phyloP scores from a whole-genome alignment of 1,140 invertebrate genomes.

The Trinorchestia longiramus region DNA sequence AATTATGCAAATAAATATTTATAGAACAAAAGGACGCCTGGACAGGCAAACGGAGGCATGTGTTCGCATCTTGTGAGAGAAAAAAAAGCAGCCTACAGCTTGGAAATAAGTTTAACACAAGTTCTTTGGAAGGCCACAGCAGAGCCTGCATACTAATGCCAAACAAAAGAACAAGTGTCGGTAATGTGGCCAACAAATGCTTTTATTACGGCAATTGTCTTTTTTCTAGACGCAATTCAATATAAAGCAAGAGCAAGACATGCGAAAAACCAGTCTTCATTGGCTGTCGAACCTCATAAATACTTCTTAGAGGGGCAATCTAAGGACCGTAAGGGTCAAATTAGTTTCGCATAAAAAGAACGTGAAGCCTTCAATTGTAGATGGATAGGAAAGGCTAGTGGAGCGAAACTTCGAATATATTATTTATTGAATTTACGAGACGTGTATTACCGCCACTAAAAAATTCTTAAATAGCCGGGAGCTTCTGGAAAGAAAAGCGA shows the following conservation, averaged over 20 bases:
- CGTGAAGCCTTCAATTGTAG: slow-evolving; percentile 42
- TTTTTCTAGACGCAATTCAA: slow-evolving; percentile 11
- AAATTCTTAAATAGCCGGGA: slow-evolving; percentile 19
- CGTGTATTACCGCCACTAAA: slow-evolving; percentile 19
- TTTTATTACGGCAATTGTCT: slow-evolving; percentile 48
- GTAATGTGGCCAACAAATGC: slow-evolving; percentile 53
- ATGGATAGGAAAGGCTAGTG: slow-evolving; percentile 38
- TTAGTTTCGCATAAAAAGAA: slow-evolving; percentile 35
- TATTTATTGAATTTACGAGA: slow-evolving; percentile 20
- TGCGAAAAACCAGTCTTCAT: slow-evolving; percentile 32
- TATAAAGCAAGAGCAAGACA: slow-evolving; percentile 35
- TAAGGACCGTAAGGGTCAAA: not conserved
- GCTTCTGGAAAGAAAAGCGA: slow-evolving; percentile 17
- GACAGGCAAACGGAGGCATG: not conserved
- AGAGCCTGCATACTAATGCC: slow-evolving; percentile 45
- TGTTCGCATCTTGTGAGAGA: not conserved
- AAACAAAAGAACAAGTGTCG: slow-evolving; percentile 35
- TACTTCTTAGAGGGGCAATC: slow-evolving; percentile 20
- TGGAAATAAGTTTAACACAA: slow-evolving; percentile 23
- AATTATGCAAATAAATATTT: not conserved
- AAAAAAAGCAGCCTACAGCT: not conserved
- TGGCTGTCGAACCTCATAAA: slow-evolving; percentile 37
- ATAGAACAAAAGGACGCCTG: not conserved
- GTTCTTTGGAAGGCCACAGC: slow-evolving; percentile 23
- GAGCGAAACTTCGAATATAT: slow-evolving; percentile 1